Percentiles rank a stretch among this genome's conserved stretches.
phyloP scores from a whole-genome alignment of 2,113 vertebrate genomes.

The Salvator merianae region DNA sequence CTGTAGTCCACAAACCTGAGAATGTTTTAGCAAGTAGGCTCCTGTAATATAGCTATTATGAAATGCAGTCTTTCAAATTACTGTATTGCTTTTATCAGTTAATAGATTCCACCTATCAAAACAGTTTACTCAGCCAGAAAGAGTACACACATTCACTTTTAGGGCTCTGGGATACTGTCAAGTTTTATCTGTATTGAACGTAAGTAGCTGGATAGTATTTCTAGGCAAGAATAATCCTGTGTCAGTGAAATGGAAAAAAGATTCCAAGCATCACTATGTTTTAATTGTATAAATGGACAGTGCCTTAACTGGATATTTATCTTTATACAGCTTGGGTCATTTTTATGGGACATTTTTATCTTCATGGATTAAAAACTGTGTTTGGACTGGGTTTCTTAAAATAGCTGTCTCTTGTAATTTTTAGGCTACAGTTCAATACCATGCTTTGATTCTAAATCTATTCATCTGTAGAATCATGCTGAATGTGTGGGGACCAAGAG shows the following conservation, averaged over 20 bases:
- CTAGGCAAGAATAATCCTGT: neutral
- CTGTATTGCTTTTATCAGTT: neutral
- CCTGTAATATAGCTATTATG: neutral
- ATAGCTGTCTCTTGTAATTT: neutral
- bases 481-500: too few species aligned
- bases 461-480: neutral
- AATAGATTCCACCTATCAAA: neutral
- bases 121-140: neutral
- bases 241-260: neutral
- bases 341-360: constrained; percentile 25
- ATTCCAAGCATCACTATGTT: neutral
- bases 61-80: neutral
- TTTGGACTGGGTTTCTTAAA: neutral
- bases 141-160: neutral
- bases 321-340: constrained; percentile 33
- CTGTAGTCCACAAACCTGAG: neutral
- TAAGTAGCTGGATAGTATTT: neutral
- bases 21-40: too few species aligned
- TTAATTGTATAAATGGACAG: constrained; percentile 13
- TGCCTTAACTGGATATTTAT: constrained; percentile 49
- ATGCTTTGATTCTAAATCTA: neutral
- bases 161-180: neutral
- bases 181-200: neutral
- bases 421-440: neutral
- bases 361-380: constrained; percentile 14